A percentile compares a stretch with the other conserved stretches of the same genome.
Evolutionary conservation across 2,113 vertebrate genomes (phyloP).

Genomic region (Syrmaticus mikado): DNA sequence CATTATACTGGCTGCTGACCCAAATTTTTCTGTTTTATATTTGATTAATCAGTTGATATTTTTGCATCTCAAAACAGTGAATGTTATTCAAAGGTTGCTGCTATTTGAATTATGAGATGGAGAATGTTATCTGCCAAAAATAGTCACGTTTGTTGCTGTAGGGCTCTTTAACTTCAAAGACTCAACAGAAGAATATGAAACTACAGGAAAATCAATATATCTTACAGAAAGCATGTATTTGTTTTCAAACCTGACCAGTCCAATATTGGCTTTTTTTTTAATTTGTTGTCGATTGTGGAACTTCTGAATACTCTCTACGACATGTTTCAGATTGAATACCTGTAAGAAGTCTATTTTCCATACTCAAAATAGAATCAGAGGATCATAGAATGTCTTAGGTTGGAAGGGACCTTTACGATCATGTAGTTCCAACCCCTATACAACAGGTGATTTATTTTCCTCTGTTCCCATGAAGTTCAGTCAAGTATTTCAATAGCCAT

Average conservation of each 20-base stretch:
- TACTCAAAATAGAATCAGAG: neutral
- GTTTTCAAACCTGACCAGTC: neutral
- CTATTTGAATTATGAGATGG: neutral
- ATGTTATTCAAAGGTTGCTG: neutral
- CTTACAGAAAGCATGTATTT: neutral
- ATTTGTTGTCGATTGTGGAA: neutral
- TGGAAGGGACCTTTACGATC: neutral
- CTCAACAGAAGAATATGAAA: neutral
- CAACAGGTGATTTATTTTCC: neutral
- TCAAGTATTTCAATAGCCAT: neutral
- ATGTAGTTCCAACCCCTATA: neutral
- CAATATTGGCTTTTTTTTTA: neutral
- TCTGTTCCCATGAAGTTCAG: neutral
- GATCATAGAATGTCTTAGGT: neutral
- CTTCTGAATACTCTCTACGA: fast-evolving
- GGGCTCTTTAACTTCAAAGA: neutral
- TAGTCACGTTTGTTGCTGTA: neutral
- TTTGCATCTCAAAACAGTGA: neutral
- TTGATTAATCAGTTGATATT: neutral
- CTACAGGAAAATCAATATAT: neutral
- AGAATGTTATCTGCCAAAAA: neutral
- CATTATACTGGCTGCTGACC: neutral
- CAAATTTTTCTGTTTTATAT: neutral
- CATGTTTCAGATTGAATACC: neutral
- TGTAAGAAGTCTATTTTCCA: neutral